Percentiles rank a stretch among this genome's conserved stretches.
phyloP scores from a whole-genome alignment of 2,888 invertebrate species.

The Cryptus viduatorius region DNA sequence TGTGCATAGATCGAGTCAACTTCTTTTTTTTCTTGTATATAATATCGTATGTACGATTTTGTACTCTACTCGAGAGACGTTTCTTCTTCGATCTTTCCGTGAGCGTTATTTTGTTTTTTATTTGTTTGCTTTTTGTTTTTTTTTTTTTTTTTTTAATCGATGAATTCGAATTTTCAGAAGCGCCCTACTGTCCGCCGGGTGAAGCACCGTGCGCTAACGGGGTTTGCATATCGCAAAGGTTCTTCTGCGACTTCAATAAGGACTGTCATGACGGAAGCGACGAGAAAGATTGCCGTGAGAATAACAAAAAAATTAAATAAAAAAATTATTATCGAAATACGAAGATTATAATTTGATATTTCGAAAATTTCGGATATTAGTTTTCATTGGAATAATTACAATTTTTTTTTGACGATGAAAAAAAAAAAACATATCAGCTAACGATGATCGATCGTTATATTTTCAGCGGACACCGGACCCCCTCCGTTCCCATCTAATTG shows the following conservation, averaged over 20 bases:
- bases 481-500: slow-evolving; percentile 78
- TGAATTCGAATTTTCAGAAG: slow-evolving; percentile 63
- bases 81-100: background rate
- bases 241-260: slow-evolving; percentile 87
- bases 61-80: background rate
- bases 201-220: slow-evolving; percentile 87
- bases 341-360: background rate
- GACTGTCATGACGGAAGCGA: slow-evolving; percentile 89
- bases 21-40: slow-evolving; percentile 47
- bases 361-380: background rate
- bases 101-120: background rate
- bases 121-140: background rate
- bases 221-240: slow-evolving; percentile 86
- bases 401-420: background rate
- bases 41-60: slow-evolving; percentile 9
- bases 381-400: background rate
- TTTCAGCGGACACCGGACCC: slow-evolving; percentile 78
- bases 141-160: slow-evolving; percentile 40
- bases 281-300: slow-evolving; percentile 88
- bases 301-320: slow-evolving; percentile 45
- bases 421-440: slow-evolving; percentile 2
- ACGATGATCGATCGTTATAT: slow-evolving; percentile 39
- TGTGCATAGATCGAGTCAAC: slow-evolving; percentile 32
- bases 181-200: slow-evolving; percentile 81
- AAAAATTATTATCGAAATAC: background rate